Conservation (phyloP, 2,888 invertebrate genomes). For the Phasia obesa region DNA sequence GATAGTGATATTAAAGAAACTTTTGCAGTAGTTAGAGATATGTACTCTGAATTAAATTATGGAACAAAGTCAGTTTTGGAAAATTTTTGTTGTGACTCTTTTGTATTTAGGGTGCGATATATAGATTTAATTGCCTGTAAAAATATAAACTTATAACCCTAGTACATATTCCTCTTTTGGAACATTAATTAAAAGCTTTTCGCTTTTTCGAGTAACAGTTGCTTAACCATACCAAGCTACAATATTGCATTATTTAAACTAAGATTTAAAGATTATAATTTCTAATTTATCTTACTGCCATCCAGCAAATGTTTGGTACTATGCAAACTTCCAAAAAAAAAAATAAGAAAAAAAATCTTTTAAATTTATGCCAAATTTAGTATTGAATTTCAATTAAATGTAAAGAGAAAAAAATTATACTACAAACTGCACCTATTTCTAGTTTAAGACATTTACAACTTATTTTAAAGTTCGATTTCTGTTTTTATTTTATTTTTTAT, state of each 20-base stretch:
- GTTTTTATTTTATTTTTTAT: no score
- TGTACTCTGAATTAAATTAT: no score
- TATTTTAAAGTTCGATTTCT: slow-evolving; percentile 47
- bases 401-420: slow-evolving; percentile 4
- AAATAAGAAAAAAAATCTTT: slow-evolving; percentile 8
- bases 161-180: not conserved
- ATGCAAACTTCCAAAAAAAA: not conserved
- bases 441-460: slow-evolving; percentile 62
- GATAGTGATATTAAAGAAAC: no score
- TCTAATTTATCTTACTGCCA: slow-evolving; percentile 22
- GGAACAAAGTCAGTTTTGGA: no score
- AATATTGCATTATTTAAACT: slow-evolving; percentile 1
- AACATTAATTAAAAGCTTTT: not conserved
- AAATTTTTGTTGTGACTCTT: no score
- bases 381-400: slow-evolving; percentile 51
- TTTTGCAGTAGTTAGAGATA: no score
- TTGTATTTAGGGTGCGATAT: no score
- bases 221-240: not conserved
- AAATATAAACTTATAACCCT: not conserved
- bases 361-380: slow-evolving; percentile 37
- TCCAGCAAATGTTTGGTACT: not conserved
- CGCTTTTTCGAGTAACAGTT: not conserved
- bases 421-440: slow-evolving; percentile 62
- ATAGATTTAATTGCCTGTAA: no score
- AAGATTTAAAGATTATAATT: slow-evolving; percentile 33